Percentiles rank a stretch among this genome's conserved stretches.
These are phyloP conservation scores for Nomada hirtipes DNA, from an alignment of 2,888 invertebrate species.

Conservation along the genomic window DNA sequence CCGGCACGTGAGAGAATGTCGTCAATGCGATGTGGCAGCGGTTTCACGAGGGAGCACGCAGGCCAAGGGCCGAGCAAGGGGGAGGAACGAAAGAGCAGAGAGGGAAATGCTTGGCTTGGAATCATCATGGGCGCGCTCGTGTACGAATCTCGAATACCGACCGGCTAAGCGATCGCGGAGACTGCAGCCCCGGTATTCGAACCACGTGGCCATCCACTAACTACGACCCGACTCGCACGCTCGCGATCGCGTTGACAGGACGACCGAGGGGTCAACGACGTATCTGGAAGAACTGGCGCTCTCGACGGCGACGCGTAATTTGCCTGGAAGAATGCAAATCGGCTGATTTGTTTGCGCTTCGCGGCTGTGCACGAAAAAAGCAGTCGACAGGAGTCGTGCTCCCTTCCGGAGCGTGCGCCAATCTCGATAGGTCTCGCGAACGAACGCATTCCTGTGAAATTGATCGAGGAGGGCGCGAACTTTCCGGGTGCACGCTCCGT, in stretches of 20 bases:
- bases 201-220: constrained; percentile 72
- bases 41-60: constrained; percentile 64
- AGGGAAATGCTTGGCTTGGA: constrained; percentile 68
- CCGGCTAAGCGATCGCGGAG: constrained; percentile 51
- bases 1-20: constrained; percentile 83
- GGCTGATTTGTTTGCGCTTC: constrained; percentile 5
- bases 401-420: background rate
- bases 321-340: constrained; percentile 19
- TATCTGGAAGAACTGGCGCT: constrained; percentile 56
- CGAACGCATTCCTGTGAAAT: constrained; percentile 18
- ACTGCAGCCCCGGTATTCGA: constrained; percentile 73
- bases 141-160: constrained; percentile 70
- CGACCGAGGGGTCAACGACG: constrained; percentile 56
- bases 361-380: background rate
- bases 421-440: constrained; percentile 12
- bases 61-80: constrained; percentile 48
- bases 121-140: constrained; percentile 64
- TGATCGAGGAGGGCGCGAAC: background rate
- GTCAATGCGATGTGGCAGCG: constrained; percentile 74
- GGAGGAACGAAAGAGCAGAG: constrained; percentile 52
- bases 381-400: background rate
- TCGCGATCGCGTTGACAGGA: constrained; percentile 66
- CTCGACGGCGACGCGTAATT: constrained; percentile 19
- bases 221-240: constrained; percentile 60
- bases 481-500: background rate